These are phyloP conservation scores for Pocillopora damicornis DNA, from an alignment of 64 coral and sea anemone species.

Conservation along the genomic window DNA sequence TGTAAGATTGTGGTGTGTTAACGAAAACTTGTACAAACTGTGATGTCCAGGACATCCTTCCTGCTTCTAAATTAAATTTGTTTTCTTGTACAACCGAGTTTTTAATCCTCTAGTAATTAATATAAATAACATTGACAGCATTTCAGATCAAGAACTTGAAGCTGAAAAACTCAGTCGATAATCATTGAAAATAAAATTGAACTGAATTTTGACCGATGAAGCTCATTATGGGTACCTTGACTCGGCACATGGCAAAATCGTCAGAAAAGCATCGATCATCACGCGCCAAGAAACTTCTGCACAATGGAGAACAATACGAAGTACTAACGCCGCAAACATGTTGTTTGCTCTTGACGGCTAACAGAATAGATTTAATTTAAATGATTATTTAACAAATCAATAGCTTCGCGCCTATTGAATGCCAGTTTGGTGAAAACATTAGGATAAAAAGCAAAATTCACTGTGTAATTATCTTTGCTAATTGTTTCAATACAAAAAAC, in stretches of 20 bases:
- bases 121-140: too few species aligned
- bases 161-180: neutral
- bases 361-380: neutral
- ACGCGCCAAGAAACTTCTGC: neutral
- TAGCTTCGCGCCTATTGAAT: neutral
- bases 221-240: neutral
- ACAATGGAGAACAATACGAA: neutral
- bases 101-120: neutral
- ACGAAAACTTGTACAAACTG: slow-evolving; percentile 35
- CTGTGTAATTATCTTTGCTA: neutral
- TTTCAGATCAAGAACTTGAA: neutral
- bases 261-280: neutral
- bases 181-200: neutral
- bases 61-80: slow-evolving; percentile 26
- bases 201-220: neutral
- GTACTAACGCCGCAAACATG: neutral
- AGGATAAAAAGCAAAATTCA: neutral
- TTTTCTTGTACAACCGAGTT: neutral
- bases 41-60: slow-evolving; percentile 17
- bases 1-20: slow-evolving; percentile 11
- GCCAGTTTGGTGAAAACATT: slow-evolving; percentile 5
- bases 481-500: slow-evolving; percentile 2
- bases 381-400: slow-evolving; percentile 27
- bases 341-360: neutral
- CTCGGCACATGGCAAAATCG: neutral